A percentile compares a stretch with the other conserved stretches of the same genome.
These are phyloP conservation scores for Drosophila lowei DNA, from an alignment of 1,140 invertebrate species.

Conservation along the genomic window DNA sequence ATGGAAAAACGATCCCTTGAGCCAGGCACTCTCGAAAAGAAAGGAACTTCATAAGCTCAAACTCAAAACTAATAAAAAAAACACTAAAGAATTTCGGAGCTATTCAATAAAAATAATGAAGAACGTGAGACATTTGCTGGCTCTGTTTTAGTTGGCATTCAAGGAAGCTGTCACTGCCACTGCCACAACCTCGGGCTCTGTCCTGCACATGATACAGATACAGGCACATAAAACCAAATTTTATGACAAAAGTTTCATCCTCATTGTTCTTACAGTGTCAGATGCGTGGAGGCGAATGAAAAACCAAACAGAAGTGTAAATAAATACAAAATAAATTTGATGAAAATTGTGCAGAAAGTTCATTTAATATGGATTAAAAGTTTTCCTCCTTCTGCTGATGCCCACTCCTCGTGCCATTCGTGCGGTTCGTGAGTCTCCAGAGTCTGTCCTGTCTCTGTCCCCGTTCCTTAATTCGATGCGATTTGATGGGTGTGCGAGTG, in stretches of 20 bases:
- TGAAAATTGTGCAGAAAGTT: constrained; percentile 69
- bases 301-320: constrained; percentile 67
- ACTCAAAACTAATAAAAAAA: constrained; percentile 60
- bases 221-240: constrained; percentile 69
- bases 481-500: constrained; percentile 46
- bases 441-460: constrained; percentile 16
- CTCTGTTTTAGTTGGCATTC: constrained; percentile 16
- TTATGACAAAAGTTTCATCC: constrained; percentile 69
- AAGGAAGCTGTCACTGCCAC: not conserved
- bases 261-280: constrained; percentile 47
- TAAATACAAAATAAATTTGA: constrained; percentile 75
- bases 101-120: constrained; percentile 70
- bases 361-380: constrained; percentile 75
- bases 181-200: not conserved
- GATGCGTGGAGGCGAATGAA: constrained; percentile 23
- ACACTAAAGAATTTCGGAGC: constrained; percentile 37
- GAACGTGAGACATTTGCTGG: constrained; percentile 65
- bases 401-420: constrained; percentile 18
- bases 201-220: constrained; percentile 16
- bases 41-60: constrained; percentile 9
- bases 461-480: constrained; percentile 55
- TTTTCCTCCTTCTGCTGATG: constrained; percentile 34
- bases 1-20: constrained; percentile 56
- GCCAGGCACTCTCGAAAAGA: not conserved
- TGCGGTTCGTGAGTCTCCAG: constrained; percentile 27